phyloP scores from a whole-genome alignment of 2,113 vertebrate genomes.

The human region GRCh38 chr3:115989501-115990000 shows the following conservation, averaged over 20 bases:
- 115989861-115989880: neutral
- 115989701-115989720: neutral
- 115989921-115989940: conserved; percentile 7
- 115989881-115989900: neutral
- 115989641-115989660: neutral
- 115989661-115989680: neutral
- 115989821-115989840: neutral
- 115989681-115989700: neutral
- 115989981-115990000: neutral
- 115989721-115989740: neutral
- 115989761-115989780: neutral
- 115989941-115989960: neutral
- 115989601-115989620: neutral
- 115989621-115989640: neutral
- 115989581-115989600: neutral
- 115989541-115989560: neutral
- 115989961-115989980: neutral
- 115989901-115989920: neutral
- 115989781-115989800: neutral
- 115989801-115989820: neutral
- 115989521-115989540: conserved; percentile 5
- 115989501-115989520: neutral
- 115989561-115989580: neutral
- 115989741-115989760: neutral
- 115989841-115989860: neutral